phyloP scores from a whole-genome alignment of 2,888 invertebrate species.

The Nymphalis urticae region DNA sequence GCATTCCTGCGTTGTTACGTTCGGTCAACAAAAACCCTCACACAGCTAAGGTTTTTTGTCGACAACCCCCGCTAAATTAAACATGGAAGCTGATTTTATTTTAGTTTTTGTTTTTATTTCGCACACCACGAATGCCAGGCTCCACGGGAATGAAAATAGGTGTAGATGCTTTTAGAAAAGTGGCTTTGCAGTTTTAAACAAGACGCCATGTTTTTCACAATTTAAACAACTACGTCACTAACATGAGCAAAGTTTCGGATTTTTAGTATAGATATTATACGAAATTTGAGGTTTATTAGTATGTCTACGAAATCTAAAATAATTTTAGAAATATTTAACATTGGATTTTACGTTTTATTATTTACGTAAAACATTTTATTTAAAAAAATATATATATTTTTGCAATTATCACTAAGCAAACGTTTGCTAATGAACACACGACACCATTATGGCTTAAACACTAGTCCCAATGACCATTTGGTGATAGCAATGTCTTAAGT shows the following conservation, averaged over 20 bases:
- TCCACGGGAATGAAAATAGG: slow-evolving; percentile 39
- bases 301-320: background rate
- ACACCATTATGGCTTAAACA: slow-evolving; percentile 40
- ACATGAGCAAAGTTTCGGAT: slow-evolving; percentile 34
- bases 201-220: slow-evolving; percentile 39
- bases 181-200: slow-evolving; percentile 41
- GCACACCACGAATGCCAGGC: slow-evolving; percentile 53
- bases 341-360: background rate
- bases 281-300: slow-evolving; percentile 22
- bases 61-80: slow-evolving; percentile 77
- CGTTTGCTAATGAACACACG: slow-evolving; percentile 47
- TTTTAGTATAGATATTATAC: slow-evolving; percentile 31
- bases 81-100: slow-evolving; percentile 74
- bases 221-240: slow-evolving; percentile 32
- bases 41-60: slow-evolving; percentile 72
- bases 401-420: slow-evolving; percentile 35
- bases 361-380: too few species aligned
- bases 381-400: slow-evolving; percentile 9
- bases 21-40: slow-evolving; percentile 72
- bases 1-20: slow-evolving; percentile 74
- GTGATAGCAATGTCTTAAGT: slow-evolving; percentile 39
- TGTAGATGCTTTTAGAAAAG: slow-evolving; percentile 42
- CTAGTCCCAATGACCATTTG: slow-evolving; percentile 40
- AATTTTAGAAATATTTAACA: background rate
- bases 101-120: slow-evolving; percentile 62